Evolutionary conservation across 2,113 vertebrate genomes (phyloP), one percentile per base, ranked within the genome.

Genomic region (Piaya cayana): DNA sequence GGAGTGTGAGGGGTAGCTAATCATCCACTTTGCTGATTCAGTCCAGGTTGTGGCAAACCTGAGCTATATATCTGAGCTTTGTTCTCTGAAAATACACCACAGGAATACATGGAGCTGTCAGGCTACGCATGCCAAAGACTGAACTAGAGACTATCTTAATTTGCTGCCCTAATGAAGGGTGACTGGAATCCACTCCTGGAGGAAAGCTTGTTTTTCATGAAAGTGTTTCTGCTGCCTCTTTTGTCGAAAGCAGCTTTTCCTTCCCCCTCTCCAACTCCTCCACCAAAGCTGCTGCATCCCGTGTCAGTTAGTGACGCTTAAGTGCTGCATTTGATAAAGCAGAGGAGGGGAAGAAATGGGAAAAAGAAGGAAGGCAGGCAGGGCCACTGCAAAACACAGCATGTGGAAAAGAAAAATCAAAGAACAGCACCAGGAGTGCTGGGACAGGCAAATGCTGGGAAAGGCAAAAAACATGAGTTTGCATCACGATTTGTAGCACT

Each of bases 21-120:
- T 70, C 72, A 86, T 67, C 68, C 79, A 72, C 91, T 96, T 25
- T 93, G 86, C 90, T 92, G 79, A 92, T 83, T 92, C 89, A 92
- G 64, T 80, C 53, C 89, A 90, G 62, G 65, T 50, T 82, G 65
- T 72, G 64, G 62, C 2, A 1, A 90, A 79, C 34, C 81, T 47
- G 34, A 91, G 59, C 55, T 34, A 37, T 5, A 69, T 34, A 76
- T 75, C 15, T 68, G 74, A 96, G 62, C 52, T 92, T 32, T 88
- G 25, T 9, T 69, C 68, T 80, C 82, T 91, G 75, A 70, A 86
- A 82, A 88, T 12, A 43, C 43, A 37, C 65, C 52, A 71, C 15
- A 71, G 77, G 77, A 91, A 90, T 59, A 82, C 34, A 42, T 2
- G 8, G 81, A 93, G 29, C 29, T 75, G 42, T 11, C 68, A 47